These are phyloP conservation scores for Drosophila melanogaster DNA, from an alignment of 1,140 invertebrate genomes.

Conservation along the genomic window Release_6_plus_ISO1_MT NT_037436.4:11775001-11775500, in stretches of 20 bases:
- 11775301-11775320: slow-evolving; percentile 20
- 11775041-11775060: slow-evolving; percentile 5
- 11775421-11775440: slow-evolving; percentile 8
- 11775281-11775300: slow-evolving; percentile 33
- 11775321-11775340: slow-evolving; percentile 3
- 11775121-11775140: background rate
- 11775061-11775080: no score
- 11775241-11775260: background rate
- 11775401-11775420: slow-evolving; percentile 2
- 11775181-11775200: background rate
- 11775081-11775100: background rate
- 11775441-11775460: slow-evolving; percentile 20
- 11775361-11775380: slow-evolving; percentile 2
- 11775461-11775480: slow-evolving; percentile 18
- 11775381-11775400: slow-evolving; percentile 19
- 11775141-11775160: no score
- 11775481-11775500: slow-evolving; percentile 12
- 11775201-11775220: background rate
- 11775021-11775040: slow-evolving; percentile 19
- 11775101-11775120: slow-evolving; percentile 11
- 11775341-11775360: slow-evolving; percentile 23
- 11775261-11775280: slow-evolving; percentile 15
- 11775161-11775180: background rate
- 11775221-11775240: no score
- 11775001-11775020: background rate